These are phyloP conservation scores for Thaleichthys pacificus DNA, from an alignment of 2,797 vertebrate genomes.

Conservation along the genomic window DNA sequence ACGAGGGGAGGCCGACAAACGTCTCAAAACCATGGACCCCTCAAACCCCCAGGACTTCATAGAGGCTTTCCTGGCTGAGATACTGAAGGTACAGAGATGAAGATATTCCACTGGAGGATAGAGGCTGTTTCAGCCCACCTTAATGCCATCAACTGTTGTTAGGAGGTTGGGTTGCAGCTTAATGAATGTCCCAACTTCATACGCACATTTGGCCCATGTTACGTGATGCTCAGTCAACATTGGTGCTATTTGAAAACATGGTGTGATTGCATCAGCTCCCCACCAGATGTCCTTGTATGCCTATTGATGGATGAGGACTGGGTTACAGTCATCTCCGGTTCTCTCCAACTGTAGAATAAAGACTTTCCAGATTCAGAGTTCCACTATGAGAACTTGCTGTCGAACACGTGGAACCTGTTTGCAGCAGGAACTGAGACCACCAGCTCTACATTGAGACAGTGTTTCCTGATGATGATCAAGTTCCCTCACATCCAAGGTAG, in stretches of 20 bases:
- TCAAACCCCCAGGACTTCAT: constrained; percentile 42
- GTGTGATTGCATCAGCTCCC: no score
- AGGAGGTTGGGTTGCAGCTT: background rate
- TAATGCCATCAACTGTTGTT: no score
- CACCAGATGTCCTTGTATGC: background rate
- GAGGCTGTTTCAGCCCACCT: no score
- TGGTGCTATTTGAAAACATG: background rate
- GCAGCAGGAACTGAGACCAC: constrained; percentile 51
- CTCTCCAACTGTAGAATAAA: constrained; percentile 36
- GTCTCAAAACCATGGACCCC: constrained; percentile 27
- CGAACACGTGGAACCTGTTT: constrained; percentile 34
- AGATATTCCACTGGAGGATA: background rate
- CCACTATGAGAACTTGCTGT: constrained; percentile 35
- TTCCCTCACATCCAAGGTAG: constrained; percentile 52
- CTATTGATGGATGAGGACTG: background rate
- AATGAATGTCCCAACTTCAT: background rate
- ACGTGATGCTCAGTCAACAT: background rate
- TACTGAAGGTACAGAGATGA: constrained; percentile 32
- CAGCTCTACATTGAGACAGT: constrained; percentile 40
- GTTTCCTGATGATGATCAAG: constrained; percentile 53
- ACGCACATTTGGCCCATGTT: background rate
- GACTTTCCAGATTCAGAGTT: constrained; percentile 41
- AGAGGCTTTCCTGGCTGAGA: constrained; percentile 49
- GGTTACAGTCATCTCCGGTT: background rate
- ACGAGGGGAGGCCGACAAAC: constrained; percentile 27